phyloP scores from a whole-genome alignment of 1,140 invertebrate species.

The Rhyacophila brunnea region DNA sequence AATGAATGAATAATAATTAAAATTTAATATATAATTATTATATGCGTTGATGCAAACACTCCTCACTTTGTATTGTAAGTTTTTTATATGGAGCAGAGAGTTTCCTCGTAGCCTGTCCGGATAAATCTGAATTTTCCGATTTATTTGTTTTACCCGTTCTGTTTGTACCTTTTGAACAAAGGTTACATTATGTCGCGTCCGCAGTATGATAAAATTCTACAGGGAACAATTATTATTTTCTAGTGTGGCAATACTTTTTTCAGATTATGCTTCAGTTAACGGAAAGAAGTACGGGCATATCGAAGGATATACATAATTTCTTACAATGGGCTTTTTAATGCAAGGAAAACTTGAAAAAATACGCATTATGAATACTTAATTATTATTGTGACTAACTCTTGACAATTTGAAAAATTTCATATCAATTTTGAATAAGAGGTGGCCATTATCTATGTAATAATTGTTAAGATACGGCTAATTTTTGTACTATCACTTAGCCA shows the following conservation, averaged over 20 bases:
- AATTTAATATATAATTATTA: constrained; percentile 10
- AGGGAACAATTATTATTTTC: too few species aligned
- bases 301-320: not conserved
- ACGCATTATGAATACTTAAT: not conserved
- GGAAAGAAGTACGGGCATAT: not conserved
- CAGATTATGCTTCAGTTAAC: not conserved
- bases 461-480: constrained; percentile 23
- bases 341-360: not conserved
- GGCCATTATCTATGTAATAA: constrained; percentile 2
- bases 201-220: constrained; percentile 1
- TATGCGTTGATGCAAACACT: not conserved
- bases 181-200: not conserved
- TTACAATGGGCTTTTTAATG: not conserved
- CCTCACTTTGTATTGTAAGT: constrained; percentile 7
- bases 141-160: not conserved
- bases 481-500: constrained; percentile 18
- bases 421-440: constrained; percentile 22
- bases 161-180: not conserved
- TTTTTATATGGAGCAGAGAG: not conserved
- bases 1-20: constrained; percentile 19
- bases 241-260: not conserved
- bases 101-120: too few species aligned
- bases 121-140: not conserved
- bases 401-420: constrained; percentile 31
- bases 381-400: constrained; percentile 12